Evolutionary conservation across 2,797 vertebrate genomes (phyloP).

Genomic region (Atherinosoma microstoma): DNA sequence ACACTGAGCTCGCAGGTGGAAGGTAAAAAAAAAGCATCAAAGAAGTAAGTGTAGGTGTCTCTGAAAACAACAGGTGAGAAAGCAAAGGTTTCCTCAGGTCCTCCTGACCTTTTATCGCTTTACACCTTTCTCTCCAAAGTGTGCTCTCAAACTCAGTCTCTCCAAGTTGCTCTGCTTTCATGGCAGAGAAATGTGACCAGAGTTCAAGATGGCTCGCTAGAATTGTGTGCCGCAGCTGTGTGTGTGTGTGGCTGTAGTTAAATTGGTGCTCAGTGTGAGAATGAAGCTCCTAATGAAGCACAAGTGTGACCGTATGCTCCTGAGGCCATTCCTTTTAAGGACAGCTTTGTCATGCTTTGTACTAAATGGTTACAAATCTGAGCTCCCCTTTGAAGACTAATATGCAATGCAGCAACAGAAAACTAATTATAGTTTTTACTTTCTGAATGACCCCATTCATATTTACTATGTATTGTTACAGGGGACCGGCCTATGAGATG

Average conservation of each 20-base stretch:
- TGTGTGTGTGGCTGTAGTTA: slow-evolving; percentile 42
- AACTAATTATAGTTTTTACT: slow-evolving; percentile 52
- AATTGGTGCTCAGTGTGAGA: slow-evolving; percentile 66
- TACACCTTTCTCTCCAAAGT: slow-evolving; percentile 1
- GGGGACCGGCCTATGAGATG: slow-evolving; percentile 25
- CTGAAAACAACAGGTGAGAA: slow-evolving; percentile 23
- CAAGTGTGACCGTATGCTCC: slow-evolving; percentile 47
- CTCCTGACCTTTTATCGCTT: slow-evolving; percentile 4
- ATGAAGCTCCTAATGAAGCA: slow-evolving; percentile 68
- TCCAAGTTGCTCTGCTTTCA: slow-evolving; percentile 12
- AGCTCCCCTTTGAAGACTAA: slow-evolving; percentile 51
- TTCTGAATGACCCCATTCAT: slow-evolving; percentile 27
- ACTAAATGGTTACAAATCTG: slow-evolving; percentile 60
- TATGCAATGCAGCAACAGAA: slow-evolving; percentile 39
- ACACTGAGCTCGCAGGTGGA: background rate
- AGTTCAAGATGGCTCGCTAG: slow-evolving; percentile 42
- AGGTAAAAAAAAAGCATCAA: background rate
- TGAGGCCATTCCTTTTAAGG: slow-evolving; percentile 34
- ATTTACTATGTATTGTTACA: slow-evolving; percentile 32
- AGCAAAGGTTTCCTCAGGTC: background rate
- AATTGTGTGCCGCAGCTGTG: slow-evolving; percentile 40
- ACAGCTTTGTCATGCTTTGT: slow-evolving; percentile 59
- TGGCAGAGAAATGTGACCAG: slow-evolving; percentile 27
- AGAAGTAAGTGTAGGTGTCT: background rate
- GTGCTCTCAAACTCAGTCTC: background rate